phyloP scores from a whole-genome alignment of 2,888 invertebrate genomes.

The Drosophila niveifrons region DNA sequence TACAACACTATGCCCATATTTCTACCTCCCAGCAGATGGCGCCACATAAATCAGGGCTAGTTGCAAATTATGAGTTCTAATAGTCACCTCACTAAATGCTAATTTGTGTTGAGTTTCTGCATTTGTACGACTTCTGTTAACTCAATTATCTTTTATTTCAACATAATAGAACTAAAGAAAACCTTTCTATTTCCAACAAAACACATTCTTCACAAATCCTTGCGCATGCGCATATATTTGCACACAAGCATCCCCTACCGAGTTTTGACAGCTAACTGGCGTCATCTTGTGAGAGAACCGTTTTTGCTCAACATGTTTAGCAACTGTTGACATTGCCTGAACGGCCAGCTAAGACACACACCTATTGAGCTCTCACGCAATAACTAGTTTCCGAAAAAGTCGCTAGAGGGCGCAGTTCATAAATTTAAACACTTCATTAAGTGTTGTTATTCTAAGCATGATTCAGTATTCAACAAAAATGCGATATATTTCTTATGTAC shows the following conservation, averaged over 20 bases:
- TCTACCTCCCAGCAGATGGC: neutral
- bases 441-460: neutral
- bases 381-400: neutral
- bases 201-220: neutral
- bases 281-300: neutral
- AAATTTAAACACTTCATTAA: neutral
- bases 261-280: neutral
- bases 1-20: neutral
- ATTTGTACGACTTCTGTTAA: too few relatives aligned
- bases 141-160: too few relatives aligned
- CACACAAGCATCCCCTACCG: neutral
- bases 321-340: neutral
- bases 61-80: neutral
- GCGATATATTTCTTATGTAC: neutral
- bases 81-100: neutral
- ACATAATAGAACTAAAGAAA: neutral
- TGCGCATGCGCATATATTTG: neutral
- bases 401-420: neutral
- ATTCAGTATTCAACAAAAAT: slow-evolving; percentile 1
- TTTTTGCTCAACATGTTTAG: slow-evolving; percentile 2
- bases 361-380: neutral
- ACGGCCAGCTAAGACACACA: slow-evolving; percentile 1
- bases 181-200: neutral
- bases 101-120: too few relatives aligned
- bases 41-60: neutral